Evolutionary conservation across 35 echinoderm and acorn worm genomes (phyloP).

Genomic region (Ophioderma brevispina): DNA sequence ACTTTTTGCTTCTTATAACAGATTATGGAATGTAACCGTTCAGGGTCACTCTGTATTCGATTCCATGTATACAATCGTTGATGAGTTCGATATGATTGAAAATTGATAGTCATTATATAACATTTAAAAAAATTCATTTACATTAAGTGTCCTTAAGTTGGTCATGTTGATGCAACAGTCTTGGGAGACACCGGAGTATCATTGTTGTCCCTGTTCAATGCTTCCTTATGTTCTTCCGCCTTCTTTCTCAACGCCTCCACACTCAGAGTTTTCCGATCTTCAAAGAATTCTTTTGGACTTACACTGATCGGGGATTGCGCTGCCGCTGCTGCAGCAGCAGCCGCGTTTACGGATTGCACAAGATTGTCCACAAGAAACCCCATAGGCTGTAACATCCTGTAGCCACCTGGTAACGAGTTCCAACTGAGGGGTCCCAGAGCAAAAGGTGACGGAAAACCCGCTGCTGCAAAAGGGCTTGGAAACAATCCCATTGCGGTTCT

Average conservation of each 20-base stretch:
- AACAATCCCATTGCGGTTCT: conserved; percentile 34
- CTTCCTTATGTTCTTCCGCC: conserved; percentile 81
- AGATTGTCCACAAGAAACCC: conserved; percentile 37
- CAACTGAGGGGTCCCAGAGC: conserved; percentile 30
- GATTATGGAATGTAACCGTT: too few species aligned
- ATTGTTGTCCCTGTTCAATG: neutral
- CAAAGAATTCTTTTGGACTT: conserved; percentile 26
- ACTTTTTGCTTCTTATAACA: too few species aligned
- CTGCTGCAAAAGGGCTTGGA: conserved; percentile 31
- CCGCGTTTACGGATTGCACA: neutral
- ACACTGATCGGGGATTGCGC: neutral
- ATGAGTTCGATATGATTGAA: too few species aligned
- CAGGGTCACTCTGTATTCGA: too few species aligned
- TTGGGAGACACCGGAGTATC: neutral
- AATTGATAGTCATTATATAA: too few species aligned
- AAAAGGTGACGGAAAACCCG: conserved; percentile 30
- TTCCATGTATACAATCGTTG: too few species aligned
- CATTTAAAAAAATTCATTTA: too few species aligned
- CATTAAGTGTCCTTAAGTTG: too few species aligned
- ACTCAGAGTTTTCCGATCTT: conserved; percentile 80
- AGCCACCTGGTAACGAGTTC: conserved; percentile 35
- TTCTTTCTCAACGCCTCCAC: conserved; percentile 80
- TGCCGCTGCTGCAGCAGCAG: neutral
- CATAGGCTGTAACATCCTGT: conserved; percentile 29
- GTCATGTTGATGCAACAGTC: neutral